Evolutionary conservation across 1,140 invertebrate genomes (phyloP).

Genomic region (Drosophila punjabiensis): DNA sequence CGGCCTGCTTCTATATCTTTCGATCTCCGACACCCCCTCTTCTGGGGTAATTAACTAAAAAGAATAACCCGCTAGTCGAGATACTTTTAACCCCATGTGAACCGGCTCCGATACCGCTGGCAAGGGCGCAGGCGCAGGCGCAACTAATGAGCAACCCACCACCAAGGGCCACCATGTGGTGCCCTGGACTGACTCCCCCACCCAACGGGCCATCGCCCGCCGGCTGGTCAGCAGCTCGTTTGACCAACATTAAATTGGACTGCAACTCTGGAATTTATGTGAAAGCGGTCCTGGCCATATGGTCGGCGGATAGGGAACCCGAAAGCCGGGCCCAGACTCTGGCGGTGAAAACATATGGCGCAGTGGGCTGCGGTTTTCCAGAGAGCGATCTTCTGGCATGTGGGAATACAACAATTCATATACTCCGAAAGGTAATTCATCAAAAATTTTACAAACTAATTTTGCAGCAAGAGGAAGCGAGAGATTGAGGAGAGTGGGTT

Average conservation of each 20-base stretch:
- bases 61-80: slow-evolving; percentile 44
- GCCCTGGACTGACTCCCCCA: slow-evolving; percentile 36
- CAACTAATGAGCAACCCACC: slow-evolving; percentile 81
- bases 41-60: slow-evolving; percentile 65
- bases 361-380: slow-evolving; percentile 50
- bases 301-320: slow-evolving; percentile 23
- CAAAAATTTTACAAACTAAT: slow-evolving; percentile 44
- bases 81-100: slow-evolving; percentile 75
- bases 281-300: slow-evolving; percentile 46
- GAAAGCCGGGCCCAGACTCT: slow-evolving; percentile 21
- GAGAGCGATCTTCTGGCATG: slow-evolving; percentile 36
- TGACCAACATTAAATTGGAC: slow-evolving; percentile 70
- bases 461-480: slow-evolving; percentile 5
- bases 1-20: slow-evolving; percentile 28
- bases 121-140: slow-evolving; percentile 74
- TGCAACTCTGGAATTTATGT: slow-evolving; percentile 62
- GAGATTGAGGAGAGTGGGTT: neutral
- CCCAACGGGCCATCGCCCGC: slow-evolving; percentile 35
- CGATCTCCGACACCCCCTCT: slow-evolving; percentile 30
- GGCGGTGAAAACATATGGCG: slow-evolving; percentile 50
- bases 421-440: slow-evolving; percentile 33
- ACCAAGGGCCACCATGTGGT: slow-evolving; percentile 76
- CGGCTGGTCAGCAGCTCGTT: slow-evolving; percentile 73
- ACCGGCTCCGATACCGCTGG: slow-evolving; percentile 31
- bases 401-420: slow-evolving; percentile 34